Conservation (phyloP, 1,140 invertebrate species). For the Spodoptera litura region DNA sequence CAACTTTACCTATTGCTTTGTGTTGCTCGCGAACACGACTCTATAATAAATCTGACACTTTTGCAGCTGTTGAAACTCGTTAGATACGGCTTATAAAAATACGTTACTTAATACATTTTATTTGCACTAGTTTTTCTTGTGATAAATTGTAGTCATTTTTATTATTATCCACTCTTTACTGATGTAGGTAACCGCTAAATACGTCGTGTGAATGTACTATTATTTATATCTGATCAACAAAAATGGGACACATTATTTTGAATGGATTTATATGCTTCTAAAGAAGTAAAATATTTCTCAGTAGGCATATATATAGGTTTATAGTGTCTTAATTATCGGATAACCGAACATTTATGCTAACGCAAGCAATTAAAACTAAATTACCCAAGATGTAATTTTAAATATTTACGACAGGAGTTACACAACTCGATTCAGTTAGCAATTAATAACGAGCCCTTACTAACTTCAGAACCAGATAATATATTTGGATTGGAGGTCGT, state of each 20-base stretch:
- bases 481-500: neutral
- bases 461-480: neutral
- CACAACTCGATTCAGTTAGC: neutral
- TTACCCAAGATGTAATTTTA: neutral
- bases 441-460: neutral
- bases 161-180: neutral
- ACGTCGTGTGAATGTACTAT: too few species aligned
- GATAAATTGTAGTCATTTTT: neutral
- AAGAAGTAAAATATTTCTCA: too few species aligned
- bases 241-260: too few species aligned
- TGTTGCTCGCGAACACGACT: conserved; percentile 3
- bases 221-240: too few species aligned
- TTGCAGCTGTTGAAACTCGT: conserved; percentile 22
- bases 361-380: conserved; percentile 13
- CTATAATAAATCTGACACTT: conserved; percentile 15
- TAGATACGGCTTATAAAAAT: conserved; percentile 24
- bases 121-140: conserved; percentile 7
- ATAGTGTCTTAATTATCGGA: neutral
- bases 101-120: conserved; percentile 21
- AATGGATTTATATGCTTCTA: too few species aligned
- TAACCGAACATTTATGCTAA: conserved; percentile 11
- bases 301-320: too few species aligned
- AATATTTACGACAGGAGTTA: conserved; percentile 26
- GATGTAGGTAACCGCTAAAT: too few species aligned
- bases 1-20: conserved; percentile 31